phyloP scores from a whole-genome alignment of 2,113 vertebrate genomes.

The Pangasianodon gigas region DNA sequence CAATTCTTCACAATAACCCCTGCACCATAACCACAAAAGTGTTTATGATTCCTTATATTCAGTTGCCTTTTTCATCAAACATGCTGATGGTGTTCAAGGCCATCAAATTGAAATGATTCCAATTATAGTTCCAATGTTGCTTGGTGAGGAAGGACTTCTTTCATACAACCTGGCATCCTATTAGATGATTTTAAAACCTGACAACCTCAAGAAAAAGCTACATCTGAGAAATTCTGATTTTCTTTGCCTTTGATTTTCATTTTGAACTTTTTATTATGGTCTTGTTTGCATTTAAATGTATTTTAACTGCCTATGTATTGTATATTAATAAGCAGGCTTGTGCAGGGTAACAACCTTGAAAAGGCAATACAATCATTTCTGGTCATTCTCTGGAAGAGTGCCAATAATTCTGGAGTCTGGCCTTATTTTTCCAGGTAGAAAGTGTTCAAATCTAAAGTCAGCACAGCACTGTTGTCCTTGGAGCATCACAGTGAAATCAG shows the following conservation, averaged over 20 bases:
- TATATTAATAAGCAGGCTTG: not conserved
- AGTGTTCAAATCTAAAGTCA: not conserved
- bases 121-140: not conserved
- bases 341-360: not conserved
- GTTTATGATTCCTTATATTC: too few species aligned
- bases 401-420: not conserved
- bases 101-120: not conserved
- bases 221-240: not conserved
- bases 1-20: not conserved
- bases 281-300: not conserved
- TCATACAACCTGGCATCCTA: not conserved
- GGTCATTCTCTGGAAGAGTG: not conserved
- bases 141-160: too few species aligned
- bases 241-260: not conserved
- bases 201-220: not conserved
- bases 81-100: not conserved
- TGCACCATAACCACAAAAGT: not conserved
- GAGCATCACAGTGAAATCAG: not conserved
- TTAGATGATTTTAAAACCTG: not conserved
- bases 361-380: not conserved
- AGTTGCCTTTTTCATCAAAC: not conserved
- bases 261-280: not conserved
- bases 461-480: not conserved
- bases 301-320: not conserved
- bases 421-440: not conserved